Base-by-base conservation (phyloP, 2,888 invertebrate genomes). In the Dryobotodes eremita region DNA sequence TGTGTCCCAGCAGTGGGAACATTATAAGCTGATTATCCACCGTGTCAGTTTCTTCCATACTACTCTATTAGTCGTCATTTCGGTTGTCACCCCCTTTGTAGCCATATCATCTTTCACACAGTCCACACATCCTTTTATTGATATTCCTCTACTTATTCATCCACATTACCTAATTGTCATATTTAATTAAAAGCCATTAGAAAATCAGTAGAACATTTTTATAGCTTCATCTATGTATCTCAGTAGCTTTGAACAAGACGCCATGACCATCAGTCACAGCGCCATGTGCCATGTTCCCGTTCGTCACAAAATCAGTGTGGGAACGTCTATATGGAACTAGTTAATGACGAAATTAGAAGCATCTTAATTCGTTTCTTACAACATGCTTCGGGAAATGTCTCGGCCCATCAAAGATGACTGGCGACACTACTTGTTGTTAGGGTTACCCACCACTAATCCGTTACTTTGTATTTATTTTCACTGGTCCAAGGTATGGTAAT, bases 301-400 rank as follows among this genome's bases (percentile, higher is more conserved):
- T 48, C 59, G 76, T 80, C 77, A 78, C 69, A 68, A 86, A 86
- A 87, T 88, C 86, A 88, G 80, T 86, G 84, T 86, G 86, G 82
- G 88, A 84, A 86, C 84, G 50, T 36, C 55, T 59, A 66, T 69
- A 86, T 72, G 42, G 83, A 57, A 74, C 75, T 72, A 75, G 59
- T 66, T 84, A 83, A 84, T 84, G 79, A 83, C 79, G 86, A 83
- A 86, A 83, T 84, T 88, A 76, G 79, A 81, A 81, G 57, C 77
- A 71, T 64, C 77, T 79, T 87, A 62, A 11, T 70, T 68, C 26
- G 31, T 73, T 78, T 86, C 61, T 75, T 78, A 55, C 79, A 79
- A 88, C 69, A 79, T 86, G 78, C 66, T 82, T 81, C 77, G 62
- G 75, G 82, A 88, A 80, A 77, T 78, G 71, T 72, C 84, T 79